Evolutionary conservation across 2,797 vertebrate genomes (phyloP).

Genomic region (Peromyscus attwateri): DNA sequence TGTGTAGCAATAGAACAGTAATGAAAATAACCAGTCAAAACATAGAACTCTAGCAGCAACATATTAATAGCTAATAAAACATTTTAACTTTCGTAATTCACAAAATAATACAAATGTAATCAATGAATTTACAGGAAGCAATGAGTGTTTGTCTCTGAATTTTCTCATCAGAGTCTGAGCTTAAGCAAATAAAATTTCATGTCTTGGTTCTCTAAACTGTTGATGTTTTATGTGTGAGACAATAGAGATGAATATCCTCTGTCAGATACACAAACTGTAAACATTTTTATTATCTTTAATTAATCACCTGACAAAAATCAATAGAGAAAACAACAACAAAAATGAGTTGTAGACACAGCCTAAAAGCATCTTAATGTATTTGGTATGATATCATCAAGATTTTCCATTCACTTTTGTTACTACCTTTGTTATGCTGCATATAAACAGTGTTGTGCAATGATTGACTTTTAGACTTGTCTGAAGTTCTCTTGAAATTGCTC

Average conservation of each 20-base stretch:
- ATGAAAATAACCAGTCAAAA: not conserved
- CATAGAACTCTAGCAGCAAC: not conserved
- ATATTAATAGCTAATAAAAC: slow-evolving; percentile 30
- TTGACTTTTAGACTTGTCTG: not conserved
- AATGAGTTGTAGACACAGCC: not conserved
- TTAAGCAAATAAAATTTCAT: slow-evolving; percentile 11
- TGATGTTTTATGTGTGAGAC: not conserved
- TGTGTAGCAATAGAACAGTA: not conserved
- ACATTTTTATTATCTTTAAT: not conserved
- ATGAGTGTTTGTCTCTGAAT: not conserved
- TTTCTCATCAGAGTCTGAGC: not conserved
- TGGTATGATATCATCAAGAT: not conserved
- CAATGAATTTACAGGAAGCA: not conserved
- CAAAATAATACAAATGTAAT: not conserved
- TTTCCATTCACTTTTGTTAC: not conserved
- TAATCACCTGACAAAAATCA: not conserved
- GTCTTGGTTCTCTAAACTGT: not conserved
- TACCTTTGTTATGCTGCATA: not conserved
- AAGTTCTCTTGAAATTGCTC: not conserved
- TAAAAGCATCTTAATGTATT: not conserved
- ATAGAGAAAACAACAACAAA: not conserved
- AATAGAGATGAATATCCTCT: not conserved
- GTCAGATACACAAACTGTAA: not conserved
- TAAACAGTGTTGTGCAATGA: not conserved
- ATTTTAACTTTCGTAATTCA: slow-evolving; percentile 26